Conservation (phyloP, 2,888 invertebrate genomes). For the Zygothrica quintamaculata region DNA sequence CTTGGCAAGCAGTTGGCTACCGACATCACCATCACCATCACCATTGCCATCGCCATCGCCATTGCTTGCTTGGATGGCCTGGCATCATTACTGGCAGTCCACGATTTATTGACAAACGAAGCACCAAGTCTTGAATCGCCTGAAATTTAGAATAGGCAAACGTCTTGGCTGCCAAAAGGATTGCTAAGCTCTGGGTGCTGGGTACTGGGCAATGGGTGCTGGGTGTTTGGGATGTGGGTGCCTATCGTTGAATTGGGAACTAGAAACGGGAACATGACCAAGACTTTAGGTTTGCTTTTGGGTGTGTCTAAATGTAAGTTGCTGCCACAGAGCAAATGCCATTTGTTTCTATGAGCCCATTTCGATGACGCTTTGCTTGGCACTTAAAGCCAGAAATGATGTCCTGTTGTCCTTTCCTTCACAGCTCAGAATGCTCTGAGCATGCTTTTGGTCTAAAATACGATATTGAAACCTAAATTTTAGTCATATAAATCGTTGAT, state of each 20-base stretch:
- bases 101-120: conserved; percentile 84
- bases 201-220: too few relatives aligned
- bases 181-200: conserved; percentile 40
- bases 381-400: conserved; percentile 59
- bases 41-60: not conserved
- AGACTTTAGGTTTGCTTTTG: conserved; percentile 23
- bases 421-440: conserved; percentile 16
- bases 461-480: not conserved
- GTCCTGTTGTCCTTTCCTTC: conserved; percentile 24
- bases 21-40: not conserved
- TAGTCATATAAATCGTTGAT: too few relatives aligned
- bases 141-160: conserved; percentile 77
- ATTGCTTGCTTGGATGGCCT: conserved; percentile 33
- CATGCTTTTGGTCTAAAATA: conserved; percentile 39
- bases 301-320: conserved; percentile 58
- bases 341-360: conserved; percentile 75
- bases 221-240: conserved; percentile 7
- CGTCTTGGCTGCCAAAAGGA: conserved; percentile 76
- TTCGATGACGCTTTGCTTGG: conserved; percentile 65
- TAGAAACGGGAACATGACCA: too few relatives aligned
- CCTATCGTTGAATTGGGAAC: not conserved
- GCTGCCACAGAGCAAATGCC: conserved; percentile 49
- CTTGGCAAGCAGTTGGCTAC: conserved; percentile 51
- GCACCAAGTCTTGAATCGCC: conserved; percentile 56
- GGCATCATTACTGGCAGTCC: conserved; percentile 80